Percentiles rank a stretch among this genome's conserved stretches.
These are phyloP conservation scores for Seira ritae DNA, from an alignment of 2,888 invertebrate genomes.

Conservation along the genomic window DNA sequence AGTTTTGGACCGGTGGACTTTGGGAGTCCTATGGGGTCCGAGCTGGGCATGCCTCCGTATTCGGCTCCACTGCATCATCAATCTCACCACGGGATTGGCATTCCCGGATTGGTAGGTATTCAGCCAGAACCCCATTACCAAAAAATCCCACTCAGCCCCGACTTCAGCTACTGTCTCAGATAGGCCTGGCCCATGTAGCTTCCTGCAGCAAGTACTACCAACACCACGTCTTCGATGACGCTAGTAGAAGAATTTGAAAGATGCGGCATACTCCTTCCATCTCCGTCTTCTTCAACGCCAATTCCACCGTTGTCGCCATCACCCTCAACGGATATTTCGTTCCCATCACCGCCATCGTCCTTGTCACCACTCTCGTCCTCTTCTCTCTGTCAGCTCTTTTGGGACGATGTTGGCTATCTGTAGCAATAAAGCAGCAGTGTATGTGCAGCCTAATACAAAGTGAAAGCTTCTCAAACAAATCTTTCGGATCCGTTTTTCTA, in stretches of 20 bases:
- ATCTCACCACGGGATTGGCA: constrained; percentile 49
- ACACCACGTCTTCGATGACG: neutral
- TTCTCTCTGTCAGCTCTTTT: constrained; percentile 57
- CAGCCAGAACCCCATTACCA: constrained; percentile 65
- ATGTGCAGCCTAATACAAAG: constrained; percentile 16
- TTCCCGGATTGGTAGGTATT: constrained; percentile 44
- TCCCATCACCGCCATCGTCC: constrained; percentile 54
- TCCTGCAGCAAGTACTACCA: constrained; percentile 58
- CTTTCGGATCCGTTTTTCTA: neutral
- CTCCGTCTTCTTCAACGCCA: constrained; percentile 28
- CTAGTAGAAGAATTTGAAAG: constrained; percentile 47
- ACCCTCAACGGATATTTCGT: constrained; percentile 57
- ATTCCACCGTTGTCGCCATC: constrained; percentile 31
- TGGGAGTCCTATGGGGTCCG: constrained; percentile 56
- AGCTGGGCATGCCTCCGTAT: constrained; percentile 57
- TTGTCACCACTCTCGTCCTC: constrained; percentile 47
- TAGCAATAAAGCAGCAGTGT: constrained; percentile 31
- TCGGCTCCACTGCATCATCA: constrained; percentile 50
- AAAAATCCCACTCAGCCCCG: constrained; percentile 67
- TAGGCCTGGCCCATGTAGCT: constrained; percentile 64
- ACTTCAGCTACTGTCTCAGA: constrained; percentile 70
- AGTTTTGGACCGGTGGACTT: constrained; percentile 53
- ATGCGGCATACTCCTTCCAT: constrained; percentile 50
- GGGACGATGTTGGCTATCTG: constrained; percentile 61
- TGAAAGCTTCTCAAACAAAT: neutral